Base-by-base conservation (phyloP, 2,797 vertebrate species). In the Cuculus canorus region DNA sequence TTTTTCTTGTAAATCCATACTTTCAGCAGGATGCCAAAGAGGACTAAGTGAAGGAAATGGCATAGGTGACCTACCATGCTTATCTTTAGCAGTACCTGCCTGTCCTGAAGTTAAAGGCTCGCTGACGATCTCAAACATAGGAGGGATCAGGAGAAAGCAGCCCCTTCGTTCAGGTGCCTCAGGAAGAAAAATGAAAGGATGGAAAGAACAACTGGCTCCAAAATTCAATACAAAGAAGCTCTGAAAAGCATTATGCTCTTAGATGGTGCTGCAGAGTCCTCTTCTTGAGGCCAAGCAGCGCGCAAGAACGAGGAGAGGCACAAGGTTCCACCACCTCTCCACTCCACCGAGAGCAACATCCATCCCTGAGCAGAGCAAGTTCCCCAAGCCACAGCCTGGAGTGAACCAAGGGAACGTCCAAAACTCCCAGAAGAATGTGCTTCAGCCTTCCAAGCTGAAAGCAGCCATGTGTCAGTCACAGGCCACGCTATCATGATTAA, bases 101-200 rank as follows among this genome's bases (percentile, higher is more conserved):
- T 22, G 15, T 72, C 50, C 43, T 4, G 1, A 5, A 14, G 37
- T 25, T 73, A 16, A 15, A 41, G 43, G 27, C 37, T 78, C 56
- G 33, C 35, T 30, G 47, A 22, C 21, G n/a, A 48, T 7, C 39
- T 69, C 8, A 0, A 4, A 35, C 2, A 6, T 0, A 48, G 73
- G 66, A 65, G 16, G 57, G 28, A n/a, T 25, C 30, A 37, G 56
- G 66, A 72, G 15, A 50, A 41, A 88, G 48, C 54, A 33, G 41
- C 41, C 9, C 22, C n/a, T 80, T 59, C 57, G 32, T 25, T 18
- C 53, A 35, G 30, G 23, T 25, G 7, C 25, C 37, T n/a, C 24
- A 39, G 33, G 41, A 65, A 75, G 28, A 54, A 59, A 37, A 14
- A 12, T 7, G 53, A 65, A 57, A 53, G 37, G 45, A 59, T 24